Conservation (phyloP, 2,888 invertebrate genomes). For the Marronus borbonicus region DNA sequence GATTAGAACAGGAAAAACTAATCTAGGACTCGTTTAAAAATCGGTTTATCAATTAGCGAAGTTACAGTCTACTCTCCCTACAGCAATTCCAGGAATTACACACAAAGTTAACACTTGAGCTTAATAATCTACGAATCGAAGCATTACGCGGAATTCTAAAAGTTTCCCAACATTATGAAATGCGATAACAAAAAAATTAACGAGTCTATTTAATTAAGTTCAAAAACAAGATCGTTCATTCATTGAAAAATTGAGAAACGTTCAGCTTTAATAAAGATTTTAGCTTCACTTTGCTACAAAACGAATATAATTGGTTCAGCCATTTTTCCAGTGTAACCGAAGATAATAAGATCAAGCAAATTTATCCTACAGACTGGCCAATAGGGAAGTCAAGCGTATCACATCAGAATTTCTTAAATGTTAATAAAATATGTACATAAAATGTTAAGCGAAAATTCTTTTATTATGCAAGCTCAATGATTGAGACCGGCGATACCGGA, state of each 20-base stretch:
- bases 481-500: not conserved
- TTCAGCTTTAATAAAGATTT: not conserved
- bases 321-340: not conserved
- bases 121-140: no score
- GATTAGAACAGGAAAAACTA: no score
- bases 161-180: no score
- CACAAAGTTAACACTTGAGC: no score
- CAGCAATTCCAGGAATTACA: no score
- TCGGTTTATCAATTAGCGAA: no score
- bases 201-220: not conserved
- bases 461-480: conserved; percentile 3
- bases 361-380: not conserved
- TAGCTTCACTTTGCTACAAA: not conserved
- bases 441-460: not conserved
- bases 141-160: no score
- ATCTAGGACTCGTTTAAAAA: no score
- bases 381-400: not conserved
- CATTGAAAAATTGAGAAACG: not conserved
- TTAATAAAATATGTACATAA: not conserved
- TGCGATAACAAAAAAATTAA: not conserved
- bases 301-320: not conserved
- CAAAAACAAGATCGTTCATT: not conserved
- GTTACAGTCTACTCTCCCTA: no score
- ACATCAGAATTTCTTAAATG: not conserved
- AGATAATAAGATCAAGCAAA: not conserved